Evolutionary conservation across 2,797 vertebrate species (phyloP).

Genomic region (Semotilus atromaculatus): DNA sequence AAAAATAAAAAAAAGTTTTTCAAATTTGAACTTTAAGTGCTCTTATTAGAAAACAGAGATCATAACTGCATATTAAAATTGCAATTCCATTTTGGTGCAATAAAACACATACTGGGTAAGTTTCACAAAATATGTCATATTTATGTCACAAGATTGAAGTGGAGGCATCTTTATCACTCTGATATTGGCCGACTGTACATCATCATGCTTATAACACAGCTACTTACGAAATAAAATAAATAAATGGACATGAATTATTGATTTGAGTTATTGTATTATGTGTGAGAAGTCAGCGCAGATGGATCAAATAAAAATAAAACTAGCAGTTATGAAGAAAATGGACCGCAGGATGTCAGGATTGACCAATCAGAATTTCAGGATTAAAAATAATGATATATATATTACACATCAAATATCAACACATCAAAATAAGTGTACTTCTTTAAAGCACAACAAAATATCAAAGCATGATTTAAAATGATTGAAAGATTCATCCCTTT

Average conservation of each 20-base stretch:
- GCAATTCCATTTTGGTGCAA: not conserved
- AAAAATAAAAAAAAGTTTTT: not conserved
- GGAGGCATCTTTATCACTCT: not conserved
- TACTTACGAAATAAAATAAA: not conserved
- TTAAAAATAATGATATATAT: not conserved
- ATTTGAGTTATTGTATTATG: not conserved
- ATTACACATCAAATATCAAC: no score
- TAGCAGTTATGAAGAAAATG: not conserved
- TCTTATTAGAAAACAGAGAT: not conserved
- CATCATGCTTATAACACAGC: not conserved
- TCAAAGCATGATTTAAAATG: no score
- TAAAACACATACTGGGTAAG: not conserved
- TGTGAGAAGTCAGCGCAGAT: not conserved
- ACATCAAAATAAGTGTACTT: no score
- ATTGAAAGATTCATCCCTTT: no score
- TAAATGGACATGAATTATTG: not conserved
- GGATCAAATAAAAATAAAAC: not conserved
- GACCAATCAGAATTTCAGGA: not conserved
- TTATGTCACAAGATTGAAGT: not conserved
- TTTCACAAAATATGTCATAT: not conserved
- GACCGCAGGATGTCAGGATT: not conserved
- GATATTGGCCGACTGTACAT: not conserved
- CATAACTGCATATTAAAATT: not conserved
- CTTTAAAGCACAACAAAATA: no score
- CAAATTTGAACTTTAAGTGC: not conserved